Evolutionary conservation across 2,888 invertebrate genomes (phyloP).

Genomic region (Aphidius colemani): DNA sequence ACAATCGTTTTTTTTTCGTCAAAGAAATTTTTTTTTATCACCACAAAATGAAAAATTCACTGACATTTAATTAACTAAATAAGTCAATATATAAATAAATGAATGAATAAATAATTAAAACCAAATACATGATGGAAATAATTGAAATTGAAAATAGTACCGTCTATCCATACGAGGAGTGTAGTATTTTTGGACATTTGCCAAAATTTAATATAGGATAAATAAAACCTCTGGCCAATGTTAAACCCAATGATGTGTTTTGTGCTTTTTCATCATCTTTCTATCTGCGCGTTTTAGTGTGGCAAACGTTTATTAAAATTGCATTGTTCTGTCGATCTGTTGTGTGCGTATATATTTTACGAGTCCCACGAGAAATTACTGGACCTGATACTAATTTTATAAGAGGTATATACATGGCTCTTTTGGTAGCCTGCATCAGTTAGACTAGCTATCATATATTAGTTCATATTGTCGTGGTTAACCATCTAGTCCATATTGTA

Average conservation of each 20-base stretch:
- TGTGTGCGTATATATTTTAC: conserved; percentile 35
- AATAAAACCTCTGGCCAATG: conserved; percentile 30
- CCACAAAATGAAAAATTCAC: no score
- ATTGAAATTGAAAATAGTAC: neutral
- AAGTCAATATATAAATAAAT: no score
- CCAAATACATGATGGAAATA: conserved; percentile 34
- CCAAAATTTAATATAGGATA: conserved; percentile 26
- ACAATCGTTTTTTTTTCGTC: no score
- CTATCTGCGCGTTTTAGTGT: conserved; percentile 12
- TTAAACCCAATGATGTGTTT: conserved; percentile 34
- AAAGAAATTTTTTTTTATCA: no score
- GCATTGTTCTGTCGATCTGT: conserved; percentile 34
- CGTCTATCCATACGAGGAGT: no score
- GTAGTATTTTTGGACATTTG: conserved; percentile 32
- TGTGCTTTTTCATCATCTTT: neutral
- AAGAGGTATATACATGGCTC: no score
- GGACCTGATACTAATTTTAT: no score
- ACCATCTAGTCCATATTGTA: no score
- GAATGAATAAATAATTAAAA: conserved; percentile 22
- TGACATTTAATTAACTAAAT: no score
- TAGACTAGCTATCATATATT: no score
- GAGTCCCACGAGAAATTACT: conserved; percentile 18
- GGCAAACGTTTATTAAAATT: conserved; percentile 28
- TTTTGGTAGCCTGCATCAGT: no score
- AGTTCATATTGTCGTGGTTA: no score